A percentile compares a stretch with the other conserved stretches of the same genome.
Conservation (phyloP, 2,113 vertebrate genomes). For the Dipodomys stephensi region DNA sequence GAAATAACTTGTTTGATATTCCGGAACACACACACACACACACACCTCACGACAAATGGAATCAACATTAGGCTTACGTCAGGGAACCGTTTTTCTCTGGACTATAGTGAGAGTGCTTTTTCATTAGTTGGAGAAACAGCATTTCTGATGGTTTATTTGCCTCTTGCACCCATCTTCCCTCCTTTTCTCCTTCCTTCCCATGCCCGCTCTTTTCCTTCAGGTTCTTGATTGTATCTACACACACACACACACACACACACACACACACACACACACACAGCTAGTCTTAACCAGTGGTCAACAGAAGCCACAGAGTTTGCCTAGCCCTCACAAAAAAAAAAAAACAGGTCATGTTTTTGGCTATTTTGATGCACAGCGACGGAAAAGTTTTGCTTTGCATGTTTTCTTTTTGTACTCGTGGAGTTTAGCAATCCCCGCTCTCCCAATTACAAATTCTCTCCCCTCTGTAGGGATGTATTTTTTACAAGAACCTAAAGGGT, state of each 20-base stretch:
- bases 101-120: slow-evolving; percentile 10
- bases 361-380: slow-evolving; percentile 38
- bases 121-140: slow-evolving; percentile 62
- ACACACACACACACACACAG: background rate
- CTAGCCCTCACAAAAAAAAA: background rate
- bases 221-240: background rate
- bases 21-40: background rate
- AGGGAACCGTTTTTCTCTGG: slow-evolving; percentile 35
- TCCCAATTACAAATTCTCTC: background rate
- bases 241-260: background rate
- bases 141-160: slow-evolving; percentile 57
- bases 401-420: background rate
- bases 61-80: slow-evolving; percentile 42
- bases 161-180: background rate
- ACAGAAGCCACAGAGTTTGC: slow-evolving; percentile 14
- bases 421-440: background rate
- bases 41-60: background rate
- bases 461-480: slow-evolving; percentile 19
- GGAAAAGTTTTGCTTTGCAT: slow-evolving; percentile 19
- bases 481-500: slow-evolving; percentile 5
- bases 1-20: slow-evolving; percentile 66
- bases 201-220: background rate
- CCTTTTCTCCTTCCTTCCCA: background rate
- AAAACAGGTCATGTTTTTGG: slow-evolving; percentile 49
- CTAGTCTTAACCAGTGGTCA: slow-evolving; percentile 8